phyloP scores from a whole-genome alignment of 2,113 vertebrate genomes.

The Lampris incognitus region DNA sequence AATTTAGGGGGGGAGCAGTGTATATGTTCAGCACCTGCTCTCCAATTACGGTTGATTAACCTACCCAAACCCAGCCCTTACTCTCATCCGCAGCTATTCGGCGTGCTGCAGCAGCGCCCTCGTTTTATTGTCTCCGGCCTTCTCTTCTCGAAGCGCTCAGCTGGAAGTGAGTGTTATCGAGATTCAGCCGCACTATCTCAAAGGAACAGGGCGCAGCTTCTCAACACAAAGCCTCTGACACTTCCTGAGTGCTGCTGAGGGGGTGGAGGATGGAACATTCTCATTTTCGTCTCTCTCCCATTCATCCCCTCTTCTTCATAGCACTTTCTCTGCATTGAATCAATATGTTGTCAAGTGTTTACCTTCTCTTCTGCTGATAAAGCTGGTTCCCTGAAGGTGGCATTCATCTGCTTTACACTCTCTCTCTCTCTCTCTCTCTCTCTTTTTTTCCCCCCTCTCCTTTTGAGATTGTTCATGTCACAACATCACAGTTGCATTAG shows the following conservation, averaged over 20 bases:
- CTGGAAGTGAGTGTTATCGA: constrained; percentile 75
- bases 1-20: constrained; percentile 50
- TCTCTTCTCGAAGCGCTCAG: constrained; percentile 59
- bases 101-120: constrained; percentile 43
- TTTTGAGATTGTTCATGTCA: constrained; percentile 46
- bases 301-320: constrained; percentile 45
- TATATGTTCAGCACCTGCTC: constrained; percentile 73
- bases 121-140: constrained; percentile 66
- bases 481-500: constrained; percentile 52
- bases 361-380: constrained; percentile 59
- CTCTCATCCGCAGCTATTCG: constrained; percentile 76
- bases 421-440: constrained; percentile 47
- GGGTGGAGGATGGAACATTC: constrained; percentile 56
- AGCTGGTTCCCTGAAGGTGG: constrained; percentile 51
- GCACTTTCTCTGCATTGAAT: constrained; percentile 48
- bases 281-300: constrained; percentile 51
- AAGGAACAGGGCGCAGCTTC: constrained; percentile 61
- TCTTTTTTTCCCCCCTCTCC: constrained; percentile 22
- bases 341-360: constrained; percentile 65
- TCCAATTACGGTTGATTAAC: constrained; percentile 75
- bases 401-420: constrained; percentile 56
- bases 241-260: constrained; percentile 60
- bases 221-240: constrained; percentile 59
- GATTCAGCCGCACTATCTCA: constrained; percentile 49
- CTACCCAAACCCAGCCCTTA: constrained; percentile 60